Base-by-base conservation (phyloP, 2,797 vertebrate genomes). In the Ispidina lecontei region DNA sequence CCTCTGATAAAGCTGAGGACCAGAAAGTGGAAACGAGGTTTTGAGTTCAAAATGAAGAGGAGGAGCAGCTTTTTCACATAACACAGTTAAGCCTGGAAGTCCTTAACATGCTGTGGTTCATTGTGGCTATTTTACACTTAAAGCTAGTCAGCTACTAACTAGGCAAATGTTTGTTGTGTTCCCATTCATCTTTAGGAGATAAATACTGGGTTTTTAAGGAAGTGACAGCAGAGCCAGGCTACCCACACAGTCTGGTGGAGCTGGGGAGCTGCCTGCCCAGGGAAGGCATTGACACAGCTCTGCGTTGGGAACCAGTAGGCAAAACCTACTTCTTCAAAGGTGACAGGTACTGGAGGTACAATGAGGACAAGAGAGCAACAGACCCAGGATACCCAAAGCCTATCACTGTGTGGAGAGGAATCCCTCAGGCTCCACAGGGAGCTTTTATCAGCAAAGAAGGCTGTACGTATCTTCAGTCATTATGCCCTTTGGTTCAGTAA, bases 261-360 rank as follows among this genome's bases (percentile, higher is more conserved):
- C 95, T 99, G 97, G 98, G 99, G 41, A 99, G 93, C 97, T 98
- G 98, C 87, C 98, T 99, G 67, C 99, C 99, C 13, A 98, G 97
- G 26, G 99, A 99, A 39, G 99, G 99, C 94, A 99, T 99, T 4
- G 99, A 99, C 97, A 98, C 98, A 0, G 99, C 99, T 7, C 97
- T 99, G 91, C 98, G 99, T 47, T 99, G 99, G 99, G 99, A 99
- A 93, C 98, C 98, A 0, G 98, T 99, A 4, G 99, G 99, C 41
- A 99, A 99, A 94, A 99, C 99, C 3, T 99, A 99, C 97, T 99
- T 99, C 97, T 99, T 99, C 97, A 99, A 99, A 95, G 99, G 99
- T 4, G 98, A 99, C 96, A 98, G 98, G 96, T 99, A 99, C 96
- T 99, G 99, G 99, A 98, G 99, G 78, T 99, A 99, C 97, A 99